Percentiles rank a stretch among this genome's conserved stretches.
Evolutionary conservation across 2,797 vertebrate genomes (phyloP).

Genomic region (Ceryle rudis): DNA sequence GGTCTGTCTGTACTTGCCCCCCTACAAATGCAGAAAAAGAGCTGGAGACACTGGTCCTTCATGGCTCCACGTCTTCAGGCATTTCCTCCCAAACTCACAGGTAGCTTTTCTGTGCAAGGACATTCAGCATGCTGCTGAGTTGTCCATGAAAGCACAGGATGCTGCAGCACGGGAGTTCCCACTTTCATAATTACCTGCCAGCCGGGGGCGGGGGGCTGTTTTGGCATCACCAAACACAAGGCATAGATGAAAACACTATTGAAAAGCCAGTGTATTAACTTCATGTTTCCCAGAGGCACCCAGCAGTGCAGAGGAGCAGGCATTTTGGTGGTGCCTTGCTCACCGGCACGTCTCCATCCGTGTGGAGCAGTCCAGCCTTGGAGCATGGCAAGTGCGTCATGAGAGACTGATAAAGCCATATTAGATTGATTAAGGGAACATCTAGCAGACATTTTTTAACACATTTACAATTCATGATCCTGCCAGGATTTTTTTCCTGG

Average conservation of each 20-base stretch:
- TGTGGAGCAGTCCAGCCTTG: background rate
- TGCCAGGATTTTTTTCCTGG: fast-evolving
- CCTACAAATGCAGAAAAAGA: background rate
- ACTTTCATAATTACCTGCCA: background rate
- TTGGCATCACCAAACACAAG: background rate
- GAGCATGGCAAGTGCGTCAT: fast-evolving
- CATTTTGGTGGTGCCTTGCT: fast-evolving
- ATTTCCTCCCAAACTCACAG: background rate
- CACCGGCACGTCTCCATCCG: background rate
- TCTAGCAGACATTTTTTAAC: background rate
- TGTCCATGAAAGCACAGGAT: background rate
- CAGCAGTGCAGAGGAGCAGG: background rate
- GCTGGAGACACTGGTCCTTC: background rate
- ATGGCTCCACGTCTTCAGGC: background rate
- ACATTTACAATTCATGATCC: background rate
- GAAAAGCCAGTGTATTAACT: background rate
- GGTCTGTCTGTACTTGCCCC: background rate
- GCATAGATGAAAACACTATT: background rate
- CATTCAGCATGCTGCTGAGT: background rate
- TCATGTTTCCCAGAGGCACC: background rate
- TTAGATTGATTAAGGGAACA: background rate
- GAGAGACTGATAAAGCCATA: background rate
- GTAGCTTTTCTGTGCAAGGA: background rate
- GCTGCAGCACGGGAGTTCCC: background rate
- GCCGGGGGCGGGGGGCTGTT: background rate